Base-by-base conservation (phyloP, 35 echinoderm and acorn worm genomes). In the Lytechinus pictus region DNA sequence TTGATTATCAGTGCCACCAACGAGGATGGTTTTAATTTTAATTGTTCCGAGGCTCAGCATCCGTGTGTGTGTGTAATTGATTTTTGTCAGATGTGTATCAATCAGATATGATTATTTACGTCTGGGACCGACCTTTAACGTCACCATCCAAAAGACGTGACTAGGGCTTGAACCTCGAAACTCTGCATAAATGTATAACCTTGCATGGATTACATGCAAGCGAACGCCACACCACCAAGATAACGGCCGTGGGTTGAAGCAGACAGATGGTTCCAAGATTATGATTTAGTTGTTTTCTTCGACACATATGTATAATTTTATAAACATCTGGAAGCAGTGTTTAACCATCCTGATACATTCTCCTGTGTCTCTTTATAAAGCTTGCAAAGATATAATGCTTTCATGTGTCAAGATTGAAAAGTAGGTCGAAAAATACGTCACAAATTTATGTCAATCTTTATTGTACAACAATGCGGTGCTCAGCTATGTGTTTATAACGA, bases 201-300 rank as follows among this genome's bases (percentile, higher is more conserved):
- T 44, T 44, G 33, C 33, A 44, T 44, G 33, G 33, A 44, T 44
- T 1, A 44, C 33, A 44, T 44, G 33, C 33, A 44, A 2, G 33
- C 33, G 33, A 44, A 44, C 33, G 33, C 33, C 33, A 44, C 33
- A 44, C 33, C 33, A 44, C 33, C 33, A 44, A 44, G 2, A 1
- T 44, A 44, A 44, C 33, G 33, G 33, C 33, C 33, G 33, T 90
- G 3, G 88, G 13, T 44, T 90, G 88, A 90, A 90, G 52, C 52
- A 54, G 13, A 33, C 88, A 90, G 88, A 90, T 90, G 88, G 88
- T 90, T 90, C 52, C 52, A 90, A 51, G 88, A 90, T 90, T 28
- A 90, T 52, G 24, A 5, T 54, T 19, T 90, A 90, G 88, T 33
- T 52, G 88, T 54, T 90, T 79, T n/a, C 19, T 24, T 79, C 0